These are phyloP conservation scores for Mycogona germanica DNA, from an alignment of 2,888 invertebrate species.

Conservation along the genomic window DNA sequence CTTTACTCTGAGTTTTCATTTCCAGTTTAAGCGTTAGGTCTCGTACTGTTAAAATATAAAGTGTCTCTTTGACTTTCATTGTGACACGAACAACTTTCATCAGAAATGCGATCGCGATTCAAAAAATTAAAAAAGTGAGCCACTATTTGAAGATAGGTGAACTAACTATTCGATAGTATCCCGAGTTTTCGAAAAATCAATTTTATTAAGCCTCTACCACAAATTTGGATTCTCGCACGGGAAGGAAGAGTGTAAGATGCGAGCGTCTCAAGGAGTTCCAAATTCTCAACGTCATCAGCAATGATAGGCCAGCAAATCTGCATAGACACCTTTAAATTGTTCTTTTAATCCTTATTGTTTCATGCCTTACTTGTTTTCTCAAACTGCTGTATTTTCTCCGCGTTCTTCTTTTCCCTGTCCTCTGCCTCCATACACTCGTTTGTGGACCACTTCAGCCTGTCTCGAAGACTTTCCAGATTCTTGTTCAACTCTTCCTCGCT, in stretches of 20 bases:
- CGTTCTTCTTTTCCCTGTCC: not conserved
- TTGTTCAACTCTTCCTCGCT: not conserved
- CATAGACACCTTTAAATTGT: not conserved
- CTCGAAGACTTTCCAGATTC: not conserved
- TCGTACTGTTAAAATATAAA: not conserved
- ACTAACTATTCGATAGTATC: too few species aligned
- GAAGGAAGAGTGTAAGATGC: too few species aligned
- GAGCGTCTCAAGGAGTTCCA: too few species aligned
- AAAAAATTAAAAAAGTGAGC: not conserved
- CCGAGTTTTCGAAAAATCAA: too few species aligned
- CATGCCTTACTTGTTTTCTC: not conserved
- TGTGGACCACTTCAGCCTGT: not conserved
- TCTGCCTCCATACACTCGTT: not conserved
- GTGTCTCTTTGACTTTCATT: not conserved
- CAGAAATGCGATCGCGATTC: not conserved
- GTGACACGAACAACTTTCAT: not conserved
- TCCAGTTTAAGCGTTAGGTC: not conserved
- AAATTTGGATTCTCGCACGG: too few species aligned
- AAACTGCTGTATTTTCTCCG: not conserved
- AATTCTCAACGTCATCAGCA: not conserved
- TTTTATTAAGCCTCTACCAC: too few species aligned
- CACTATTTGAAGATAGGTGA: too few species aligned
- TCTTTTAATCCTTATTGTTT: too few species aligned
- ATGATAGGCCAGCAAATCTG: not conserved
- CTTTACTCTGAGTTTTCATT: not conserved